Conservation (phyloP, 2,113 vertebrate species). For the Tapirus terrestris region DNA sequence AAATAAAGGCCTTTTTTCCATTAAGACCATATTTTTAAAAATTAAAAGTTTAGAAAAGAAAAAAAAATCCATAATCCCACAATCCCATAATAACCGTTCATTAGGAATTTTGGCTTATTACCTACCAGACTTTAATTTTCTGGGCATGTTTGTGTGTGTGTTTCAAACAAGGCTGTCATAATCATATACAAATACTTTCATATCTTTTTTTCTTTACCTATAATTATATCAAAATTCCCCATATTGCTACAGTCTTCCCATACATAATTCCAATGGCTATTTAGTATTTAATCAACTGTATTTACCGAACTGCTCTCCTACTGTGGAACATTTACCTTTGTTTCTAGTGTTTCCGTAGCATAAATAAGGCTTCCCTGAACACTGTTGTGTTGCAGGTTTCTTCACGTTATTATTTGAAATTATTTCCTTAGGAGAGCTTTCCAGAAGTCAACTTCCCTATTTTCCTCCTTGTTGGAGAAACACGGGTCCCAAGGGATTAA, state of each 20-base stretch:
- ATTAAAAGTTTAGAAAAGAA: background rate
- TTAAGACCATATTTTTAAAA: background rate
- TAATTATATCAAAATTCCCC: background rate
- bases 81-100: background rate
- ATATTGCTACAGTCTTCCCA: background rate
- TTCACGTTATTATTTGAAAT: background rate
- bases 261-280: background rate
- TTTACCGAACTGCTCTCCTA: background rate
- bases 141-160: background rate
- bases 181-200: background rate
- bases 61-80: background rate
- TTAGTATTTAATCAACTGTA: background rate
- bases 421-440: conserved; percentile 18
- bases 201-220: background rate
- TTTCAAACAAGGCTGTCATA: background rate
- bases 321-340: background rate
- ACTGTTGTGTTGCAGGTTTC: background rate
- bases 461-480: background rate
- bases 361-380: background rate
- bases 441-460: background rate
- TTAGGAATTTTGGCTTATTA: background rate
- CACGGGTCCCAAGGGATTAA: background rate
- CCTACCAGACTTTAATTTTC: background rate
- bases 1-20: background rate
- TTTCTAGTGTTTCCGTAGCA: background rate